Evolutionary conservation across 37 sponge, comb jelly and placozoan species (phyloP).

Genomic region (Chondrosia reniformis): DNA sequence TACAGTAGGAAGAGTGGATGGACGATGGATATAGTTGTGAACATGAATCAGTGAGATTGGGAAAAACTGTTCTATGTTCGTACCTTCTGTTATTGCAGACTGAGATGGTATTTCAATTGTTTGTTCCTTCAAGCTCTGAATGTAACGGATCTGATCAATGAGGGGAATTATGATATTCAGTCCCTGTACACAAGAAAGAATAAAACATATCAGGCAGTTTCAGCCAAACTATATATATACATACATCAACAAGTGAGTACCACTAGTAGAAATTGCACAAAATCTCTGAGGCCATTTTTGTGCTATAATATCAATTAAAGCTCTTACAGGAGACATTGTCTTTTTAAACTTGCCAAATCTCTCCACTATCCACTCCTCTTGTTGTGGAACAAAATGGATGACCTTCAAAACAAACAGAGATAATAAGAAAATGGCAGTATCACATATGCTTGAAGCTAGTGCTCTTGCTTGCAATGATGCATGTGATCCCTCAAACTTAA

Average conservation of each 20-base stretch:
- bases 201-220: neutral
- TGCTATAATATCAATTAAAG: no score
- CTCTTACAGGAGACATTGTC: constrained; percentile 68
- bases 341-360: constrained; percentile 86
- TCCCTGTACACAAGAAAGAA: constrained; percentile 50
- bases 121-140: constrained; percentile 93
- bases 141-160: constrained; percentile 85
- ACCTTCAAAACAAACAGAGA: no score
- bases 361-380: constrained; percentile 95
- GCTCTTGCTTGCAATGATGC: no score
- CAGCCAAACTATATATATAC: neutral
- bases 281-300: no score
- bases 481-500: no score
- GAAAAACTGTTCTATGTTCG: neutral
- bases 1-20: neutral
- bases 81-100: constrained; percentile 92
- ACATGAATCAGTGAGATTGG: neutral
- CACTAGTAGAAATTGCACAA: neutral
- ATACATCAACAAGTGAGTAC: neutral
- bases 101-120: constrained; percentile 97
- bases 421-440: no score
- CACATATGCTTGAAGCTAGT: no score
- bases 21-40: neutral
- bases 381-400: constrained; percentile 96
- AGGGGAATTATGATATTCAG: constrained; percentile 85